Base-by-base conservation (phyloP, 2,888 invertebrate species). In the Amphimallon solstitiale region DNA sequence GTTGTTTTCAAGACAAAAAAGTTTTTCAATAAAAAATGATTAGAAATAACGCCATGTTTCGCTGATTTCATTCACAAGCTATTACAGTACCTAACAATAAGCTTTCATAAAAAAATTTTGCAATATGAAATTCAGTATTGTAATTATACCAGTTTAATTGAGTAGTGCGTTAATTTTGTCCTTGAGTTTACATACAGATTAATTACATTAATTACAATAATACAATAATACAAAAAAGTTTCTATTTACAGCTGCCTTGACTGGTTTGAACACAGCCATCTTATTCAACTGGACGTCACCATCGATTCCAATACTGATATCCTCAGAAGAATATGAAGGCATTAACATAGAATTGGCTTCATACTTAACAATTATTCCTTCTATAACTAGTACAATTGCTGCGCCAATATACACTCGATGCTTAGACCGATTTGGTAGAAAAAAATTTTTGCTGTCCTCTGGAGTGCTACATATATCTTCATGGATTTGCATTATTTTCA, bases 231-330 rank as follows among this genome's bases (percentile, higher is more conserved):
- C n/a, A n/a, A n/a, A n/a, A n/a, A 23, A 23, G 3, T 38, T 45
- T 23, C 23, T 40, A 29, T 1, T 67, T 67, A 45, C 37, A 64
- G 64, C 61, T 37, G 46, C 52, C 2, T 12, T 67, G 12, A 49
- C 64, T 19, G 49, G 64, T 19, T 19, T 67, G 12, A 66, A 48
- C 40, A 29, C 54, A 5, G 40, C 63, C 43, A 37, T 71, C 2
- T 52, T 70, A 12, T 66, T 67, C 43, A 70, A 68, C 17, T 75
- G 75, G 75, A 68, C 75, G 7, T 73, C 74, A 4, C 72, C 75
- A 2, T 52, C 74, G 34, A 68, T 73, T 23, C 70, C 70, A 45
- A 70, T 67, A 35, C 52, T 75, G 17, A 64, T 72, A 19, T 64
- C 65, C 10, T 40, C 37, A n/a, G 63, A 51, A 17, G 66, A 69